Base-by-base conservation (phyloP, 2,888 invertebrate species). In the Hetaerina titia region DNA sequence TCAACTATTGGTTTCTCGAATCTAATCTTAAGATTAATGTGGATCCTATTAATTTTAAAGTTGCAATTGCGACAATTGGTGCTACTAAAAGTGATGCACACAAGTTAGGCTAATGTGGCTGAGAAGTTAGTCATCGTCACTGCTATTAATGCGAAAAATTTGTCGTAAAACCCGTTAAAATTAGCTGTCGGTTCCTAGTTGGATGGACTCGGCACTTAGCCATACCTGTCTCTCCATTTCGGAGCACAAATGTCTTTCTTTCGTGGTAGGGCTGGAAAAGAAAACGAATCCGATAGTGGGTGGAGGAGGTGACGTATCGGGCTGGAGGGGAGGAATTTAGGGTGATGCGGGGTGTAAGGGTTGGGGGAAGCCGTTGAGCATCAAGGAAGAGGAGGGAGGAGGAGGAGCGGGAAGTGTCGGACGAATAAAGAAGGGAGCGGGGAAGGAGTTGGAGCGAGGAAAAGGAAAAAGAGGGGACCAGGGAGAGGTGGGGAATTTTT, bases 361-460 rank as follows among this genome's bases (percentile, higher is more conserved):
- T 69, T 19, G 69, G 19, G 57, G 57, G n/a, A 89, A 22, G 11
- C 45, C 92, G 11, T 31, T 17, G 31, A 25, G 69, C 22, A 69
- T 69, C 19, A 19, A 69, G 90, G 25, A 22, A 19, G 64, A 58
- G 15, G 90, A 60, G 9, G 63, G 7, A 31, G 63, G 7, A 31
- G 31, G 90, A 45, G 90, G 63, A 31, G 60, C 25, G n/a, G 90
- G 19, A 19, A 90, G 60, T 31, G 60, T 60, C 58, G 90, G 90
- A 90, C 94, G 95, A 69, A 57, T 58, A 74, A 87, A 56, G 88
- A 64, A 95, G 90, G 69, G 89, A 92, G 92, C 94, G 95, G 95
- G 94, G 95, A 95, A 94, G 63, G 94, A 89, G 95, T 90, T 94
- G 95, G 95, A 95, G 94, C 89, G 95, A 81, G 95, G 89, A 95